Base-by-base conservation (phyloP, 1,140 invertebrate species). In the Tetranychus urticae region DNA sequence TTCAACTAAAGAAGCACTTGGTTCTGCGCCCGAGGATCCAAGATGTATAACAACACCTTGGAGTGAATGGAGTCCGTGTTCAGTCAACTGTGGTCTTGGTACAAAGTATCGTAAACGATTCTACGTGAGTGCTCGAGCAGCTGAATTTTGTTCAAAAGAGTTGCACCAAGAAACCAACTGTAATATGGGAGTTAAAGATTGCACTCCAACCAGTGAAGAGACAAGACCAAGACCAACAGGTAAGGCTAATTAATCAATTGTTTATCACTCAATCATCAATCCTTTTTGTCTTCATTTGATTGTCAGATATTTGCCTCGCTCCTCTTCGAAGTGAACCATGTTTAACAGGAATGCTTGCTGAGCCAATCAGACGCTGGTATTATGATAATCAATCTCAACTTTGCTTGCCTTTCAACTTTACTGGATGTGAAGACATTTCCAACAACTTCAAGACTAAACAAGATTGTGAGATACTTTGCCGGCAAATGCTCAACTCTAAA, bases 11-110 rank as follows among this genome's bases (percentile, higher is more conserved):
- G 50, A 52, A 31, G 50, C 50, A 31, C 50, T 52, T 12, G 31
- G 8, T 8, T 8, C 13, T 8, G 31, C n/a, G 8, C 13, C 23
- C 13, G 65, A 64, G 46, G 58, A 65, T 34, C 56, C 66, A 3
- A 67, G 63, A 37, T 69, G 67, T 61, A 64, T 61, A 4, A 68
- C 67, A 5, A 63, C 63, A 2, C 46, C 57, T 6, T 82, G 80
- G 80, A 69, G 70, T 1, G 70, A 72, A 14, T 81, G 80, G 80
- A 71, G 71, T 3, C 71, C 71, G 13, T 81, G 80, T 67, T 74
- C 72, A 36, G 77, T 73, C 3, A 76, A 74, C 0, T 81, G 80
- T 68, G 79, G 80, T 0, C 70, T 71, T 42, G 79, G 79, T 3
- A 68, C 71, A 36, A 67, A 71, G 57, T 70, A 71, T 12, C 68